Conservation (phyloP, 2,113 vertebrate genomes). For the Choloepus hoffmanni region DNA sequence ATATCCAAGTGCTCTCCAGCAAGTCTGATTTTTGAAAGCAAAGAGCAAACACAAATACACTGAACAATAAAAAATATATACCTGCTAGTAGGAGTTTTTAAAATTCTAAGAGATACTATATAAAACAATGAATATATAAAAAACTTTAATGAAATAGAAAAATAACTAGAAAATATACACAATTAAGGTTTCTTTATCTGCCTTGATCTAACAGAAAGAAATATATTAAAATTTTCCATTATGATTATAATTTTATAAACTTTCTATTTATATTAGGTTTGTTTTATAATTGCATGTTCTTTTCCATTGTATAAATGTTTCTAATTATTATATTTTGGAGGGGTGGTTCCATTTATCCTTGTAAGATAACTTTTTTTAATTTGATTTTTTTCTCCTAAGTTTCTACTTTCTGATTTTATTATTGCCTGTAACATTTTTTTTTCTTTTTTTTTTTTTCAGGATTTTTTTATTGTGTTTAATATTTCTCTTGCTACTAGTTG, state of each 20-base stretch:
- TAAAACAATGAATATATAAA: background rate
- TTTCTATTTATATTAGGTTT: conserved; percentile 13
- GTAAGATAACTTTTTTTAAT: background rate
- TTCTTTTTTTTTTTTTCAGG: background rate
- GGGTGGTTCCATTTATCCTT: background rate
- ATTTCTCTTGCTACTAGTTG: background rate
- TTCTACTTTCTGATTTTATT: conserved; percentile 32
- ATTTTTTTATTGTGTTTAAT: background rate
- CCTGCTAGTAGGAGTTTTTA: background rate
- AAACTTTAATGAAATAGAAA: background rate
- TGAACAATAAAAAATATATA: background rate
- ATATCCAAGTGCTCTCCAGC: background rate
- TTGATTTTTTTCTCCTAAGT: conserved; percentile 39
- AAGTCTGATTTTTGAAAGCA: conserved; percentile 2
- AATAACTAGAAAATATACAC: background rate
- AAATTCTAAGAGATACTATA: background rate
- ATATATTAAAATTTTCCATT: background rate
- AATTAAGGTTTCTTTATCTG: conserved; percentile 15
- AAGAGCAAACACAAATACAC: background rate
- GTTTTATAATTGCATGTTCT: background rate
- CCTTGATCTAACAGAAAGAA: conserved; percentile 32
- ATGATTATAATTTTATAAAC: conserved; percentile 13
- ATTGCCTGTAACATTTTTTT: conserved; percentile 4
- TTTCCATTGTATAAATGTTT: background rate
- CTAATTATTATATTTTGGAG: background rate